These are phyloP conservation scores for Gasterosteus nipponicus DNA, from an alignment of 2,113 vertebrate species.

Conservation along the genomic window DNA sequence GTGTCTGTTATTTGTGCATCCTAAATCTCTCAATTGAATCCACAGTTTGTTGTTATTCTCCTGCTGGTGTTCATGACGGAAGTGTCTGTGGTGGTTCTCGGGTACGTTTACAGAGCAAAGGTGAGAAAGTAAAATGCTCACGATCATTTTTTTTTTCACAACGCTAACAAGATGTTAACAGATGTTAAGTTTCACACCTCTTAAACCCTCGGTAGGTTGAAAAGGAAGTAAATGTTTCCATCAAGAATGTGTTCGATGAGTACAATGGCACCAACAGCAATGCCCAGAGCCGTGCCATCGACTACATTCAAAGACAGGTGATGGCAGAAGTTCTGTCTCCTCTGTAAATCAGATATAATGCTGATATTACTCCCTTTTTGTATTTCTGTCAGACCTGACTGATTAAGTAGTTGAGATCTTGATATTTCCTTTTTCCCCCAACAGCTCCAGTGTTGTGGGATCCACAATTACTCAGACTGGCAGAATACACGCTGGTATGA, in stretches of 20 bases:
- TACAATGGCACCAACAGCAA: slow-evolving; percentile 94
- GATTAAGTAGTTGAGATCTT: neutral
- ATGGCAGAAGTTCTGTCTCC: slow-evolving; percentile 56
- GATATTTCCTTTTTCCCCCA: slow-evolving; percentile 1
- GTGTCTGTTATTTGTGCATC: neutral
- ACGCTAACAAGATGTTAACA: neutral
- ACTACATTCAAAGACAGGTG: slow-evolving; percentile 97
- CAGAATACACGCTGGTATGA: slow-evolving; percentile 91
- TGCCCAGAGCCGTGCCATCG: slow-evolving; percentile 94
- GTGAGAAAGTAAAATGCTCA: slow-evolving; percentile 71
- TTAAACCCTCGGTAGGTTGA: slow-evolving; percentile 84
- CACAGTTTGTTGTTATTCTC: slow-evolving; percentile 94
- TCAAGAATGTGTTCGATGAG: slow-evolving; percentile 90
- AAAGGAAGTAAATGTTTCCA: slow-evolving; percentile 91
- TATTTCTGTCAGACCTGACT: neutral
- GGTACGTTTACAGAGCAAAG: slow-evolving; percentile 97
- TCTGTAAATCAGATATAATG: neutral
- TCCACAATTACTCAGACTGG: slow-evolving; percentile 95
- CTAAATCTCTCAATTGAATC: slow-evolving; percentile 54
- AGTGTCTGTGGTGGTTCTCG: slow-evolving; percentile 93
- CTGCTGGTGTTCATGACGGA: slow-evolving; percentile 95
- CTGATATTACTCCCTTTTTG: neutral
- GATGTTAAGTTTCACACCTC: neutral
- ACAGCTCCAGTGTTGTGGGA: slow-evolving; percentile 94
- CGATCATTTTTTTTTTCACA: neutral